Evolutionary conservation across 2,888 invertebrate species (phyloP).

Genomic region (Halictus ligatus): DNA sequence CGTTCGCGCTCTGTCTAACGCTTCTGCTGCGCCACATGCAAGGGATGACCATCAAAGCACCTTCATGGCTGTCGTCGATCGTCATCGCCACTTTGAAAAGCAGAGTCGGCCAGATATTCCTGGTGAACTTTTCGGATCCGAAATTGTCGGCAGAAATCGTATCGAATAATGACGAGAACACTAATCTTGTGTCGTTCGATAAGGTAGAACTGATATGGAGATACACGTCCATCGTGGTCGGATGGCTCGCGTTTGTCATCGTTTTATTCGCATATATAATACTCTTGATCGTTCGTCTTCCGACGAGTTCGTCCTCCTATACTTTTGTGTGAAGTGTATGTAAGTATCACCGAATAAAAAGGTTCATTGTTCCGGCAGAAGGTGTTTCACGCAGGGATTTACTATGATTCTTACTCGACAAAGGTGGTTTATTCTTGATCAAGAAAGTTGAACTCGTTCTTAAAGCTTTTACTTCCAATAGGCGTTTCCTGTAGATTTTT

Average conservation of each 20-base stretch:
- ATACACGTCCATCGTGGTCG: conserved; percentile 71
- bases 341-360: neutral
- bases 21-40: conserved; percentile 68
- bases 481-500: neutral
- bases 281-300: conserved; percentile 65
- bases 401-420: too few species aligned
- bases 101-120: conserved; percentile 74
- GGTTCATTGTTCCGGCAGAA: neutral
- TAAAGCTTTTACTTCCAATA: neutral
- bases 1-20: conserved; percentile 66
- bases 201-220: conserved; percentile 69
- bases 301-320: conserved; percentile 34
- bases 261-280: conserved; percentile 71
- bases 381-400: neutral
- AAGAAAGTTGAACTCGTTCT: too few species aligned
- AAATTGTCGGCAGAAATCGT: conserved; percentile 74
- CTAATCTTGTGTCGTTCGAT: conserved; percentile 64
- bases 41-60: conserved; percentile 66
- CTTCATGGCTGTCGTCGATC: conserved; percentile 69
- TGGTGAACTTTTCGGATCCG: conserved; percentile 76
- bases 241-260: conserved; percentile 74
- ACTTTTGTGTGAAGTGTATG: neutral
- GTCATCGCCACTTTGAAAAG: conserved; percentile 71
- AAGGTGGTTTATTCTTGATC: too few species aligned
- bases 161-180: conserved; percentile 68